Conservation (phyloP, 37 sponge, comb jelly and placozoan genomes). For the Ianthella basta region DNA sequence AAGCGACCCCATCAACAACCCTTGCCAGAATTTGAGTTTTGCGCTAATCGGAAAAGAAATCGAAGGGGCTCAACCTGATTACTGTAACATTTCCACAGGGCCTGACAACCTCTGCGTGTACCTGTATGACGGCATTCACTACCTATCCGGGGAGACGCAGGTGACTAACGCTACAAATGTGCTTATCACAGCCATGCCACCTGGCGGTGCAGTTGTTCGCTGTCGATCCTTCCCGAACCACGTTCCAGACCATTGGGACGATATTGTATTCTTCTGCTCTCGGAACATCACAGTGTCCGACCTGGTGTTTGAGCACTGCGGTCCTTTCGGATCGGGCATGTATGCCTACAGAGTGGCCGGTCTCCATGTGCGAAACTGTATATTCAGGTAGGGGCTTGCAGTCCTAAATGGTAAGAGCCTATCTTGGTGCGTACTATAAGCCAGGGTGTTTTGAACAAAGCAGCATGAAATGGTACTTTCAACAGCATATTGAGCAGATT, state of each 20-base stretch:
- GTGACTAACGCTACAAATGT: slow-evolving; percentile 16
- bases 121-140: neutral
- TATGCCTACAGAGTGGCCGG: slow-evolving; percentile 35
- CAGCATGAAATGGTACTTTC: too few species aligned
- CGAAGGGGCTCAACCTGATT: neutral
- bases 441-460: too few species aligned
- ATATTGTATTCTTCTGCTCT: slow-evolving; percentile 45
- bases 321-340: slow-evolving; percentile 57
- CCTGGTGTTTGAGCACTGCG: slow-evolving; percentile 62
- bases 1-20: neutral
- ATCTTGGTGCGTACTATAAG: too few species aligned
- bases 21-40: neutral
- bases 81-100: neutral
- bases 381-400: slow-evolving; percentile 66
- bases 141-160: neutral
- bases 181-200: slow-evolving; percentile 33
- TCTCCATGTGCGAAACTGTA: slow-evolving; percentile 44
- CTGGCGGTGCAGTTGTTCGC: slow-evolving; percentile 38
- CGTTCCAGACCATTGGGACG: neutral
- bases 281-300: slow-evolving; percentile 35
- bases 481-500: too few species aligned
- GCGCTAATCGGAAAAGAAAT: slow-evolving; percentile 3
- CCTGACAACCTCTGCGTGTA: slow-evolving; percentile 14
- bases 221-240: slow-evolving; percentile 44
- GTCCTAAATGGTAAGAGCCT: too few species aligned